phyloP scores from a whole-genome alignment of 1,140 invertebrate species.

The Linepithema humile region DNA sequence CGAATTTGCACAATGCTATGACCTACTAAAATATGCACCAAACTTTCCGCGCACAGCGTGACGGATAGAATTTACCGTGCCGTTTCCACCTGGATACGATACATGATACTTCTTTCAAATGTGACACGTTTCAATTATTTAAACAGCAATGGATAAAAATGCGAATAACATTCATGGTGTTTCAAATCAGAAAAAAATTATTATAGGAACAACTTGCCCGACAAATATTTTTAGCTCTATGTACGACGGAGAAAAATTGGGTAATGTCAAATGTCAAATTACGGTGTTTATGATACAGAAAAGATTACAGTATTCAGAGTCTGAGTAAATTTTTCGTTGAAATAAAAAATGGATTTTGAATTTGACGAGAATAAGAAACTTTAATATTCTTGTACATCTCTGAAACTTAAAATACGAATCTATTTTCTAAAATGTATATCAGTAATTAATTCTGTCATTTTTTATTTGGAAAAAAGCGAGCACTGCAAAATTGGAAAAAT shows the following conservation, averaged over 20 bases:
- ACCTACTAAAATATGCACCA: constrained; percentile 35
- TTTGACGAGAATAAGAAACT: no score
- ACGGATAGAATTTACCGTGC: constrained; percentile 15
- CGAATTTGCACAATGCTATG: constrained; percentile 26
- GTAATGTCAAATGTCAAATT: no score
- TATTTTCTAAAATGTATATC: no score
- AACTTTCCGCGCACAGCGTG: neutral
- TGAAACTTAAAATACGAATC: no score
- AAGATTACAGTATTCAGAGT: no score
- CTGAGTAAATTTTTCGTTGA: no score
- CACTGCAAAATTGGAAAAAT: no score
- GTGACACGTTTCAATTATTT: neutral
- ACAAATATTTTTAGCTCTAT: neutral
- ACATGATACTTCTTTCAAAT: neutral
- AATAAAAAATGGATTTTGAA: no score
- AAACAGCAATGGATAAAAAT: constrained; percentile 5
- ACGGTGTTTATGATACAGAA: no score
- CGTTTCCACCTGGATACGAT: neutral
- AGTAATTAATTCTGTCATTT: no score
- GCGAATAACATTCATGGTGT: neutral
- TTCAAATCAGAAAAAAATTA: neutral
- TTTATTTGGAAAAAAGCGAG: no score
- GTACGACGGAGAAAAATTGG: neutral
- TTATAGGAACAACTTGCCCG: neutral
- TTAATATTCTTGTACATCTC: no score